Evolutionary conservation across 1,140 invertebrate genomes (phyloP).

Genomic region (Apis dorsata): DNA sequence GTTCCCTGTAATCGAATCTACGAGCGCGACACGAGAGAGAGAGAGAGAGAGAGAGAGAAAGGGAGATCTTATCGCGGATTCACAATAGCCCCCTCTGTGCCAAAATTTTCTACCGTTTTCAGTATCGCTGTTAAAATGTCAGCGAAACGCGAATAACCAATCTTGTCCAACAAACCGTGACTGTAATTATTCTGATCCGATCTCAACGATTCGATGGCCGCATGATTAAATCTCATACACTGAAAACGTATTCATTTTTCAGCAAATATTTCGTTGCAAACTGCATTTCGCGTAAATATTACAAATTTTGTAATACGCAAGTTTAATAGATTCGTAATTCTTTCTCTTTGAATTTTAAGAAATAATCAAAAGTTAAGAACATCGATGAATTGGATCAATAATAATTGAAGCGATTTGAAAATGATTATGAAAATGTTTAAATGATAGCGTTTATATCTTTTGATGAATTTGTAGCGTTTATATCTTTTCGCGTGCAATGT

Average conservation of each 20-base stretch:
- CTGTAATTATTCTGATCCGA: constrained; percentile 37
- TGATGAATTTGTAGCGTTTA: not conserved
- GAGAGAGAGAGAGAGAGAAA: not conserved
- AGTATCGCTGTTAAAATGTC: constrained; percentile 16
- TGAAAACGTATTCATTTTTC: not conserved
- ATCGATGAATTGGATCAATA: not conserved
- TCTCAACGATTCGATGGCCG: not conserved
- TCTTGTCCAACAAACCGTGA: constrained; percentile 32
- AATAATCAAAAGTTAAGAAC: not conserved
- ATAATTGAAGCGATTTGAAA: not conserved
- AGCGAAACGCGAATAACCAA: constrained; percentile 8
- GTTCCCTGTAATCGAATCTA: constrained; percentile 43
- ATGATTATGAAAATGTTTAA: not conserved
- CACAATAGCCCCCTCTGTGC: constrained; percentile 5
- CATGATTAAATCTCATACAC: not conserved
- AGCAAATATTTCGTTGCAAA: not conserved
- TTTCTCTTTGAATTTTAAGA: not conserved
- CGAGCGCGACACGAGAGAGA: not conserved
- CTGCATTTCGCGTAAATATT: not conserved
- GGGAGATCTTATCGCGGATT: constrained; percentile 39
- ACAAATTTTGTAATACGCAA: not conserved
- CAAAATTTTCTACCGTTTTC: constrained; percentile 33
- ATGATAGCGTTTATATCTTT: not conserved
- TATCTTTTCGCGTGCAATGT: not conserved
- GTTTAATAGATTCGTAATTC: too few relatives aligned